A percentile compares a stretch with the other conserved stretches of the same genome.
Evolutionary conservation across 2,113 vertebrate genomes (phyloP).

Genomic region (Bubo bubo): DNA sequence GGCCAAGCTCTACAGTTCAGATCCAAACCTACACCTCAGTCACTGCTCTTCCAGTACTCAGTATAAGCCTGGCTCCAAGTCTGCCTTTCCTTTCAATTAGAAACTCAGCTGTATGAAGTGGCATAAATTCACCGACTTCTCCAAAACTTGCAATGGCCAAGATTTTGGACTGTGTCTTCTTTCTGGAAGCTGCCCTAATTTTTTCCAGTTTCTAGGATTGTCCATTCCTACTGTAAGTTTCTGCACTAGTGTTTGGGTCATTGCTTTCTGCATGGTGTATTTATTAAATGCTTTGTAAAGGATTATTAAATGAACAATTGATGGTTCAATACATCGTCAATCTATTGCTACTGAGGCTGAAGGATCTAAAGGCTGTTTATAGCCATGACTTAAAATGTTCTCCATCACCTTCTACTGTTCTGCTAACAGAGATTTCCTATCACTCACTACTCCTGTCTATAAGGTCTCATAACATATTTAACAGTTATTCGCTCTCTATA

Average conservation of each 20-base stretch:
- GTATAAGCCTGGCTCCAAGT: background rate
- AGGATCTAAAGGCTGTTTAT: background rate
- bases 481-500: background rate
- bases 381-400: background rate
- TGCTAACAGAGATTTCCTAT: background rate
- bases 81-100: background rate
- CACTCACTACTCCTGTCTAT: background rate
- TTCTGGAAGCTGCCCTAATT: background rate
- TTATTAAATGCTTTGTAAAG: background rate
- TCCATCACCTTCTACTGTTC: background rate
- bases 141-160: background rate
- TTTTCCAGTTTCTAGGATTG: background rate
- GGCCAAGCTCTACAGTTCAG: background rate
- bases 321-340: background rate
- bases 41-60: background rate
- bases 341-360: background rate
- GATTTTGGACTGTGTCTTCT: too few species aligned
- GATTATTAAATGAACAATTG: background rate
- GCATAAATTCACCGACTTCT: background rate
- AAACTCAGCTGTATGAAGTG: background rate
- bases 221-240: background rate
- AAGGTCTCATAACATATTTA: background rate
- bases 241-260: background rate
- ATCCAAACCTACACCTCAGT: background rate
- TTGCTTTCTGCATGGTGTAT: background rate